phyloP scores from a whole-genome alignment of 1,140 invertebrate genomes.

The Tetramorium simillimum region DNA sequence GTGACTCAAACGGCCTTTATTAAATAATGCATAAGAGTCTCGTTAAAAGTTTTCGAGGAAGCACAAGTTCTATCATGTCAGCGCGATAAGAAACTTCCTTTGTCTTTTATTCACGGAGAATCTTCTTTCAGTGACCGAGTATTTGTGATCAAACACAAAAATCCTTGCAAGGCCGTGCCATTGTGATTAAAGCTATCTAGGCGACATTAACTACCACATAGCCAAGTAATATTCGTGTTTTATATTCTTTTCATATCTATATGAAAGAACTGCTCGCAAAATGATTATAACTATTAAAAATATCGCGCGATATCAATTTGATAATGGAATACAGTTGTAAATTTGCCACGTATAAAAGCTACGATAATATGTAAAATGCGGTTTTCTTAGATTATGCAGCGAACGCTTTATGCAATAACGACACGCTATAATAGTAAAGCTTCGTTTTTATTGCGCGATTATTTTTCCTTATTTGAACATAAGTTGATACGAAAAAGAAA shows the following conservation, averaged over 20 bases:
- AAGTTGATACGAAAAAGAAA: neutral
- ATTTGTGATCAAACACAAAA: constrained; percentile 2
- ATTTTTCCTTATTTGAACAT: neutral
- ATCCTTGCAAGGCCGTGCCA: neutral
- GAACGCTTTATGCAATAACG: neutral
- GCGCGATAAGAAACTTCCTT: neutral
- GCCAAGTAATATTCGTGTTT: neutral
- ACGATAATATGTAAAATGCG: neutral
- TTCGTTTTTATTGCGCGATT: neutral
- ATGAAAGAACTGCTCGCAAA: neutral
- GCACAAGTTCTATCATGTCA: neutral
- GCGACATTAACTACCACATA: neutral
- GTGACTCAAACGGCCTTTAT: neutral
- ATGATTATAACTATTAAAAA: neutral
- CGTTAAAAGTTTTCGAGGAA: constrained; percentile 1
- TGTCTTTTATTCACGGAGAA: constrained; percentile 5
- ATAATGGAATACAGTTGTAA: neutral
- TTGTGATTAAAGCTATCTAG: neutral
- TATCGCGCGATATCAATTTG: neutral
- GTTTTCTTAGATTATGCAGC: neutral
- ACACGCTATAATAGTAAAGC: neutral
- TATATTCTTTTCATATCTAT: neutral
- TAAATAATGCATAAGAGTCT: neutral
- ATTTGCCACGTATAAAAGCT: neutral
- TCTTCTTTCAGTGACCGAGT: neutral